These are phyloP conservation scores for Yoshiicerus persimilis DNA, from an alignment of 1,140 invertebrate species.

Conservation along the genomic window DNA sequence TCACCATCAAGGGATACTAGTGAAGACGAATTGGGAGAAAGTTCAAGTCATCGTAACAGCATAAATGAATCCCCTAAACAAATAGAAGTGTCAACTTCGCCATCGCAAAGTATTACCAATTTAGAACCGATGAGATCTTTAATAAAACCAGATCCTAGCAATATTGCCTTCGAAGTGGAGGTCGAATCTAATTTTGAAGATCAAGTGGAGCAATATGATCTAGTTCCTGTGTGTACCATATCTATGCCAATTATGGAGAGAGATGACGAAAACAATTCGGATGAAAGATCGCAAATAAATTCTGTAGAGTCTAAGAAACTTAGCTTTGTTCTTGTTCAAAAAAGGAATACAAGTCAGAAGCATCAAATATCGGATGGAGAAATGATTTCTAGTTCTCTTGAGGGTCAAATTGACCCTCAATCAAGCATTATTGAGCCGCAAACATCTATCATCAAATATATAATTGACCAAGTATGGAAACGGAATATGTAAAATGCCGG, in stretches of 20 bases:
- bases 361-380: neutral
- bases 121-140: neutral
- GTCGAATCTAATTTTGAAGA: neutral
- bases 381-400: neutral
- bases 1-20: neutral
- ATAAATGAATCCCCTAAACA: neutral
- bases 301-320: neutral
- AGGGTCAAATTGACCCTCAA: neutral
- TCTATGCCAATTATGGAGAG: neutral
- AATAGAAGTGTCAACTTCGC: neutral
- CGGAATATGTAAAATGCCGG: neutral
- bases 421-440: neutral
- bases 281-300: neutral
- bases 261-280: neutral
- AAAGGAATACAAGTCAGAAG: neutral
- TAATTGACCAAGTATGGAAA: conserved; percentile 31
- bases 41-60: neutral
- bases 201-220: conserved; percentile 1
- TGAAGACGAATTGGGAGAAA: neutral
- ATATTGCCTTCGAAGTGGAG: neutral
- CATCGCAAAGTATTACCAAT: neutral
- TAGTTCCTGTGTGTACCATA: neutral
- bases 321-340: neutral
- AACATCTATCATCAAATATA: conserved; percentile 33
- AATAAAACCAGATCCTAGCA: neutral